Base-by-base conservation (phyloP, 2,797 vertebrate genomes). In the Decapterus maruadsi region DNA sequence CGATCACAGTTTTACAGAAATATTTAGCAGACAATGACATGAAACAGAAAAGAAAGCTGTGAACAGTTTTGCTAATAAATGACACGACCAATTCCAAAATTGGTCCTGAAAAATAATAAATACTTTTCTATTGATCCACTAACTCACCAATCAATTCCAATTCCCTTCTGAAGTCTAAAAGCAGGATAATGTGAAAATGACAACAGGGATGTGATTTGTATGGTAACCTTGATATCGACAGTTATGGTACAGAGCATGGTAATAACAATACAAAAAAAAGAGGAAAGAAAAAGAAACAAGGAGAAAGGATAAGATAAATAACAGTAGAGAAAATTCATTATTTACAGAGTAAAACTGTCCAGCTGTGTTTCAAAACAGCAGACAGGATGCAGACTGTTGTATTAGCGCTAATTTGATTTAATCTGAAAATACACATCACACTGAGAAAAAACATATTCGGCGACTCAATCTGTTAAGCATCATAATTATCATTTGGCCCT, bases 401-500 rank as follows among this genome's bases (percentile, higher is more conserved):
- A 29, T 22, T 6, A 20, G 14, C 54, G n/a, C 20, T 31, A 6
- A 65, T 36, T 14, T 13, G 26, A 26, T 46, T 64, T n/a, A 12
- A 53, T 20, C 48, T 50, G 10, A 20, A 50, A 50, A 19, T n/a
- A 20, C 48, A 50, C 65, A 8, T 42, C 36, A 19, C 38, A 22
- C 1, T 4, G 40, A 57, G 17, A 45, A 13, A 16, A 36, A 61
- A 43, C 22, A 54, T 1, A 31, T 22, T 43, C 22, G 34, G 16
- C 26, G 20, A 3, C 26, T 55, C 20, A 50, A 20, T 60, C 67
- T 34, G n/a, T 54, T 29, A 16, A 53, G 34, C 20, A 59, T 55
- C n/a, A 10, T 22, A 64, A 65, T 19, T 50, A 19, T 53, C 72
- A 31, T 69, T 8, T 57, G 19, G 54, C 22, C 55, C 36, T 51